Evolutionary conservation across 2,113 vertebrate species (phyloP).

Genomic region (Sander vitreus): DNA sequence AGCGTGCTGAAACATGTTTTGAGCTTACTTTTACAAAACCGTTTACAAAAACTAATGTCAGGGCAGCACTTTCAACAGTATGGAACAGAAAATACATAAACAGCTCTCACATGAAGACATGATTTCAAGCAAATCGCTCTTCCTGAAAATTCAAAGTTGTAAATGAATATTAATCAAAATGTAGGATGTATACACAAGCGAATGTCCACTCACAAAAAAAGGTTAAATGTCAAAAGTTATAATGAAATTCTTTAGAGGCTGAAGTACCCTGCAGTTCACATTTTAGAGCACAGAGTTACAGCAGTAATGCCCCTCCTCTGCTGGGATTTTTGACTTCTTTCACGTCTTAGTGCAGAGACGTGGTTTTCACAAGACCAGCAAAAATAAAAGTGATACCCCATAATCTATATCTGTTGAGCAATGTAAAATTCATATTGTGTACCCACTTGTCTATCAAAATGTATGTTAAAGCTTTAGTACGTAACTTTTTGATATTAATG

Average conservation of each 20-base stretch:
- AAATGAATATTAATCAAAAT: too few species aligned
- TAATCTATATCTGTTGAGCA: not conserved
- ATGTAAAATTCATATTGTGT: not conserved
- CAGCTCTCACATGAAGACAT: constrained; percentile 1
- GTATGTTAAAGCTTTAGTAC: not conserved
- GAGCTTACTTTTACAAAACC: constrained; percentile 39
- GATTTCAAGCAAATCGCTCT: not conserved
- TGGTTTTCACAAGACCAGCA: constrained; percentile 1
- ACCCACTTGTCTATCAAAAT: not conserved
- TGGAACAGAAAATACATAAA: constrained; percentile 16
- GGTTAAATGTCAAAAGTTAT: not conserved
- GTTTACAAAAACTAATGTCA: constrained; percentile 49
- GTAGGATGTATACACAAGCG: too few species aligned
- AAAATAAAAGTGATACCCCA: not conserved
- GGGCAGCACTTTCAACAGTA: not conserved
- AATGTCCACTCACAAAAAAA: not conserved
- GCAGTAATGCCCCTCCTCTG: too few species aligned
- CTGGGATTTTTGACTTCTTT: not conserved
- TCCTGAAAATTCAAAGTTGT: too few species aligned
- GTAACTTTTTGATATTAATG: too few species aligned
- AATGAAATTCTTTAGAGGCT: not conserved
- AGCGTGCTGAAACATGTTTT: constrained; percentile 57
- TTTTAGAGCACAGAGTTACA: not conserved
- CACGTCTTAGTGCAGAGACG: not conserved
- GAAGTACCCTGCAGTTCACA: not conserved